Base-by-base conservation (phyloP, 2,888 invertebrate species). In the Stenchaetothrips biformis region DNA sequence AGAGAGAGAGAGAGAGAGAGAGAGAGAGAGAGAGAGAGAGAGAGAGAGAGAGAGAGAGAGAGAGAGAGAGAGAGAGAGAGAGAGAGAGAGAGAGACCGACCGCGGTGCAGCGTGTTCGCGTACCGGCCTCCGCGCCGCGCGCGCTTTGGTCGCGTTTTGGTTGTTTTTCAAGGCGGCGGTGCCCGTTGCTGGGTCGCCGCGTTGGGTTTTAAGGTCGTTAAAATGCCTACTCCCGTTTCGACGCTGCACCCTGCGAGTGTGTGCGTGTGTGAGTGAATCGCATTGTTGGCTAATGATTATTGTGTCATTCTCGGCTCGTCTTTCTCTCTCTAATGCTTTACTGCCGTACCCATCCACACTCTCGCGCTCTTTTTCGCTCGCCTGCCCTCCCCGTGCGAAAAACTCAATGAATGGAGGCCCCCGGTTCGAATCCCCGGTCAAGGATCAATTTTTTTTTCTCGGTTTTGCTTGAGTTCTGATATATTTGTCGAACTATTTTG, bases 211-310 rank as follows among this genome's bases (percentile, higher is more conserved):
- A 18, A 59, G 59, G 59, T 59, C 59, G 59, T 59, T 59, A 59
- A 59, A 59, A 59, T 59, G 18, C 59, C 59, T 59, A 59, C 59
- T 59, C 59, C 59, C 59, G 59, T 59, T 59, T 18, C 4, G 59
- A 18, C 59, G 59, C 18, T 53, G 53, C 53, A 53, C 53, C 53
- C 18, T 13, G 53, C 53, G 53, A 13, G 16, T 53, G 18, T 53
- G 53, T 53, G 53, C 53, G 53, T 53, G 4, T 13, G 53, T 25
- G 25, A 74, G 25, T 74, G 67, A 25, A 74, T 74, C 25, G 67
- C 67, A 74, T 74, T 74, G 67, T 25, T 74, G 67, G 67, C 67
- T 74, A 74, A 74, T 74, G 67, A 74, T 74, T 74, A 74, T 74
- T 74, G 67, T 74, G 67, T 74, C 67, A 74, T 74, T 74, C 67